phyloP scores from a whole-genome alignment of 2,113 vertebrate species.

The Eptesicus fuscus region DNA sequence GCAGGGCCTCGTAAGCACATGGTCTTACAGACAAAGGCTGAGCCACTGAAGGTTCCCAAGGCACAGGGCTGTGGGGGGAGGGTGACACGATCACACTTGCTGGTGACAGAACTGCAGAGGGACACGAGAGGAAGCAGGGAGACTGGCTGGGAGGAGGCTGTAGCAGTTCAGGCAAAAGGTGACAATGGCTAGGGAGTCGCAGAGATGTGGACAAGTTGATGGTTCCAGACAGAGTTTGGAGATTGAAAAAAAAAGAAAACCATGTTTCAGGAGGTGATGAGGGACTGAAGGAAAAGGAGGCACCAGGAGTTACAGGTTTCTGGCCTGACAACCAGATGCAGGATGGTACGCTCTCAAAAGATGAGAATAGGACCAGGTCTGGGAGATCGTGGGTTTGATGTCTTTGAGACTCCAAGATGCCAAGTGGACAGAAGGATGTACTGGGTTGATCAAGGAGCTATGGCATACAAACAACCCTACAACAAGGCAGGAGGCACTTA shows the following conservation, averaged over 20 bases:
- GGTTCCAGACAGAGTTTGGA: neutral
- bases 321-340: neutral
- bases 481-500: neutral
- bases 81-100: neutral
- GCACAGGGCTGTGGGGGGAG: neutral
- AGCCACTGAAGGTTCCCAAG: neutral
- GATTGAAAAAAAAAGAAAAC: neutral
- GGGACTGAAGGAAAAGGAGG: neutral
- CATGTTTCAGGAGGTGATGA: neutral
- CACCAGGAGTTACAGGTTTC: neutral
- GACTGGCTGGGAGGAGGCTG: neutral
- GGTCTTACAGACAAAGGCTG: neutral
- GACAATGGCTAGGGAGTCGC: accelerated
- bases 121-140: neutral
- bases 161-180: neutral
- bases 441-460: neutral
- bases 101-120: neutral
- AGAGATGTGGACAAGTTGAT: neutral
- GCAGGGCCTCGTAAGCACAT: neutral
- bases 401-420: neutral
- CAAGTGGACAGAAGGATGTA: neutral
- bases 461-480: neutral
- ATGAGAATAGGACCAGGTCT: neutral
- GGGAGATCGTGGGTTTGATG: neutral
- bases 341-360: neutral